phyloP scores from a whole-genome alignment of 2,113 vertebrate species.

The Anser cygnoides region DNA sequence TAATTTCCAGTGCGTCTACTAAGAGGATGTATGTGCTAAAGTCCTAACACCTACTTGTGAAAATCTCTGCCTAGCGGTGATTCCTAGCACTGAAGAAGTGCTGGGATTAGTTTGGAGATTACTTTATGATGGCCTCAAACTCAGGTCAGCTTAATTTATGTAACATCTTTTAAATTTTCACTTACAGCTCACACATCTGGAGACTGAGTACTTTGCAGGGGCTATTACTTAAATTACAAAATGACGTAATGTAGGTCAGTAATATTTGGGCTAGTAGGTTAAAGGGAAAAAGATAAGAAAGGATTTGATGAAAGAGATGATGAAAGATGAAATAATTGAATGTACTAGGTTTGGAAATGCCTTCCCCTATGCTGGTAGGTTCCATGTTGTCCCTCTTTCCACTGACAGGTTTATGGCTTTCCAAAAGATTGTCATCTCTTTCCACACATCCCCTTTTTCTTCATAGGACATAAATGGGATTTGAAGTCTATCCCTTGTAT shows the following conservation, averaged over 20 bases:
- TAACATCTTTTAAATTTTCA: neutral
- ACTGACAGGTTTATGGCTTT: neutral
- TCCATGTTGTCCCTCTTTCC: neutral
- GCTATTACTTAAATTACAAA: neutral
- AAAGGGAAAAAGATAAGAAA: neutral
- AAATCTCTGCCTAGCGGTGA: neutral
- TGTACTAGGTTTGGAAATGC: neutral
- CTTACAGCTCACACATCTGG: neutral
- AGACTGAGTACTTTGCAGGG: neutral
- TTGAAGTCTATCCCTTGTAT: neutral
- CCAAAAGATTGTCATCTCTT: neutral
- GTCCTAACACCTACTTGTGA: neutral
- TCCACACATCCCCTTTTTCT: neutral
- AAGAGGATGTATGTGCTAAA: neutral
- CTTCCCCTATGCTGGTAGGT: neutral
- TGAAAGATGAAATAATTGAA: neutral
- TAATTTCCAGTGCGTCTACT: neutral
- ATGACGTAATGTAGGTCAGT: neutral
- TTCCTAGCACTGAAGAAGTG: neutral
- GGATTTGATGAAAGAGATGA: neutral
- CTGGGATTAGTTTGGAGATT: neutral
- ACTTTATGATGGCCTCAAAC: neutral
- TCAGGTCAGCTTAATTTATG: neutral
- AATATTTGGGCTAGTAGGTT: too few species aligned
- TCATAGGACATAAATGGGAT: neutral